Evolutionary conservation across 1,140 invertebrate genomes (phyloP).

Genomic region (Paraescarpia echinospica): DNA sequence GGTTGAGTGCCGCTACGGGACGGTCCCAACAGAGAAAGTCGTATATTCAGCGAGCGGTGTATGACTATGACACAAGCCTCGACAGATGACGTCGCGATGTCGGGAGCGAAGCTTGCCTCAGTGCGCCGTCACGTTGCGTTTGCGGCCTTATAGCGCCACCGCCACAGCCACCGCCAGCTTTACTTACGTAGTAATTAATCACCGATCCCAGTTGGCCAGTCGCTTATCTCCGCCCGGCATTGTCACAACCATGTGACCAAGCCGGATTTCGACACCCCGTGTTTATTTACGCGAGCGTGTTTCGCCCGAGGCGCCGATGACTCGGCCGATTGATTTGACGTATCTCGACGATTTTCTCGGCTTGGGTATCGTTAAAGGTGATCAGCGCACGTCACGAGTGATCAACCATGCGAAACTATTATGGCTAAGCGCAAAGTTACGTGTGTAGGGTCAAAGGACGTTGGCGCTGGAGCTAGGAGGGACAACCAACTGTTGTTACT

Average conservation of each 20-base stretch:
- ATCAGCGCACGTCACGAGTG: background rate
- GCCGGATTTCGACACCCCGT: background rate
- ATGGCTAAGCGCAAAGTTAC: background rate
- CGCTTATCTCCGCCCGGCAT: background rate
- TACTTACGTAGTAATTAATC: conserved; percentile 6
- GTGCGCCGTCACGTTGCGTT: background rate
- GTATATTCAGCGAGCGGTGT: background rate
- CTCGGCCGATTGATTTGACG: background rate
- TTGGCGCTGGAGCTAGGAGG: background rate
- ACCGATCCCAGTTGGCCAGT: background rate
- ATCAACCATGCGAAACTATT: background rate
- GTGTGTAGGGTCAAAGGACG: background rate
- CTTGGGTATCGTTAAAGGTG: background rate
- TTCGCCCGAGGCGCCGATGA: background rate
- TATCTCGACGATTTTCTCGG: background rate
- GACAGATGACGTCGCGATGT: background rate
- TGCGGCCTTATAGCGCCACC: background rate
- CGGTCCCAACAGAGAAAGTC: background rate
- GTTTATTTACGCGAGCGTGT: background rate
- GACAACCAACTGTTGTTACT: background rate
- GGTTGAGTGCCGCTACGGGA: background rate
- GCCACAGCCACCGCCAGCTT: background rate
- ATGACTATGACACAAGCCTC: background rate
- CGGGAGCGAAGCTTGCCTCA: background rate
- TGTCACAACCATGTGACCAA: background rate